Evolutionary conservation across 2,888 invertebrate species (phyloP).

Genomic region (Dichetophora obliterata): DNA sequence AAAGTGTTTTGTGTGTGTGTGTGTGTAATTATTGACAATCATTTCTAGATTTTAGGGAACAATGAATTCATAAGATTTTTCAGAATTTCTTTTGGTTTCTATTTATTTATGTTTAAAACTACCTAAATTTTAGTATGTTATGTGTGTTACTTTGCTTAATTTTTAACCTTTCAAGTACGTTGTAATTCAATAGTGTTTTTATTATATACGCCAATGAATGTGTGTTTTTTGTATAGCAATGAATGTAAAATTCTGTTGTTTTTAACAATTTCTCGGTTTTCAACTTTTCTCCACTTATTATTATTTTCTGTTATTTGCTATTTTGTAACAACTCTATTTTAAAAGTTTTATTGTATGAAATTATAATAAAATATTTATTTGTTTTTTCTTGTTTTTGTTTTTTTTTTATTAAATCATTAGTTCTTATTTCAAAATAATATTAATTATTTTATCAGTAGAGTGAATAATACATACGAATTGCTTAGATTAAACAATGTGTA

Average conservation of each 20-base stretch:
- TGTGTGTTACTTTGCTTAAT: too few relatives aligned
- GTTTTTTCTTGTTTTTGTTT: too few relatives aligned
- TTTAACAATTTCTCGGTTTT: background rate
- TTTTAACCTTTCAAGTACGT: too few relatives aligned
- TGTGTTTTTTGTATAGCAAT: background rate
- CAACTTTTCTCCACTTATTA: background rate
- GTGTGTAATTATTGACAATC: too few relatives aligned
- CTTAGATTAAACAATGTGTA: slow-evolving; percentile 9
- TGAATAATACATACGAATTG: slow-evolving; percentile 18
- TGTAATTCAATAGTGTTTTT: too few relatives aligned
- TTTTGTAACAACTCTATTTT: background rate
- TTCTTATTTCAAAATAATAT: slow-evolving; percentile 24
- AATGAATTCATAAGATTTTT: too few relatives aligned
- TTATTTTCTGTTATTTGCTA: background rate
- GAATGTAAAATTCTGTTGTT: background rate
- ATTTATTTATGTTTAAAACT: too few relatives aligned
- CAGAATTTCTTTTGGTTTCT: too few relatives aligned
- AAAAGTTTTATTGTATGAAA: slow-evolving; percentile 12
- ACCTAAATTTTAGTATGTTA: too few relatives aligned
- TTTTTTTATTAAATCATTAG: slow-evolving; percentile 13
- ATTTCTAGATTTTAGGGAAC: too few relatives aligned
- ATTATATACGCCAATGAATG: background rate
- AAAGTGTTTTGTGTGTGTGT: too few relatives aligned
- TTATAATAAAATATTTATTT: slow-evolving; percentile 13
- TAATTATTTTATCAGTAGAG: slow-evolving; percentile 10